phyloP scores from a whole-genome alignment of 2,888 invertebrate genomes.

The Rosalia funebris region DNA sequence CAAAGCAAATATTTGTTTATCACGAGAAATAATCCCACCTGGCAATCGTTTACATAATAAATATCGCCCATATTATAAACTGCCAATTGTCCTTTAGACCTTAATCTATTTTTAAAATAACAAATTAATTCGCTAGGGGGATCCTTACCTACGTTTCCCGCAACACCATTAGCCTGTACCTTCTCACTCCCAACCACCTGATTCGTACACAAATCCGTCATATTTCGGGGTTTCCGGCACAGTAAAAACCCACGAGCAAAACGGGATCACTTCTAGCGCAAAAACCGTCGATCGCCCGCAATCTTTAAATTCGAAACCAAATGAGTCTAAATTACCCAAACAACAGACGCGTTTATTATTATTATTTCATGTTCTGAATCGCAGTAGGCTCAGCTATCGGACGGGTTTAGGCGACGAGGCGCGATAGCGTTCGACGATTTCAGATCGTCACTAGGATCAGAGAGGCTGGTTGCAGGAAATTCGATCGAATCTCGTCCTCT shows the following conservation, averaged over 20 bases:
- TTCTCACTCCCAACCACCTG: conserved; percentile 33
- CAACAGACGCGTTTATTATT: conserved; percentile 32
- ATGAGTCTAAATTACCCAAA: conserved; percentile 29
- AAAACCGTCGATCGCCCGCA: conserved; percentile 9
- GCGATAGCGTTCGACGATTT: conserved; percentile 33
- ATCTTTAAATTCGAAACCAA: conserved; percentile 25
- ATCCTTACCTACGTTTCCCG: conserved; percentile 31
- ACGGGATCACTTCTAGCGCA: conserved; percentile 5
- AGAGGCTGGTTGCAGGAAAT: conserved; percentile 26
- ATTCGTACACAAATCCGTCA: conserved; percentile 38
- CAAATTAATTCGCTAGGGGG: too few species aligned
- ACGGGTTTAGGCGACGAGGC: conserved; percentile 20
- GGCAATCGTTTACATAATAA: too few species aligned
- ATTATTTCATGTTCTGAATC: conserved; percentile 30
- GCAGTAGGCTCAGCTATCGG: conserved; percentile 12
- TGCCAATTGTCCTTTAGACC: too few species aligned
- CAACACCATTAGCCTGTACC: conserved; percentile 31
- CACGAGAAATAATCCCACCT: too few species aligned
- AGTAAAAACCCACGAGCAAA: conserved; percentile 17
- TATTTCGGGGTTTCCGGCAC: conserved; percentile 19
- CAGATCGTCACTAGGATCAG: conserved; percentile 28
- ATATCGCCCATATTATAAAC: too few species aligned
- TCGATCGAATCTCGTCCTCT: conserved; percentile 35
- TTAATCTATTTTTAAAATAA: too few species aligned
- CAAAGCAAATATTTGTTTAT: not conserved